Percentiles rank a stretch among this genome's conserved stretches.
Evolutionary conservation across 2,113 vertebrate genomes (phyloP).

Genomic region (Mormoops blainvillei): DNA sequence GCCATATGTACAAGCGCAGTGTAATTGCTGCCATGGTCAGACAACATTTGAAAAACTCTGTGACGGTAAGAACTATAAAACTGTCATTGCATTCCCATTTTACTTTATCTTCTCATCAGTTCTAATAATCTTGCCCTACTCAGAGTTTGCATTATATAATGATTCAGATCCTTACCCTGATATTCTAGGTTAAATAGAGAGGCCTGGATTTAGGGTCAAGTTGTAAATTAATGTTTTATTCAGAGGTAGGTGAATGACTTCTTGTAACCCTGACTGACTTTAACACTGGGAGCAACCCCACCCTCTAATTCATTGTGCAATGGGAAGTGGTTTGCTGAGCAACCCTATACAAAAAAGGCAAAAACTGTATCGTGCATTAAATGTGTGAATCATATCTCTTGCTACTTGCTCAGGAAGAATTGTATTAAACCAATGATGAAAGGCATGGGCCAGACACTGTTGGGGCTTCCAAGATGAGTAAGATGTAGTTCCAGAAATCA

Average conservation of each 20-base stretch:
- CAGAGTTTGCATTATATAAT: background rate
- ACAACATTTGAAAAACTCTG: background rate
- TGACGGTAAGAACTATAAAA: background rate
- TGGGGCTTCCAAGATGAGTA: background rate
- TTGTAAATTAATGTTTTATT: slow-evolving; percentile 2
- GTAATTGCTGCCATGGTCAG: background rate
- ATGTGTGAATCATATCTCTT: slow-evolving; percentile 74
- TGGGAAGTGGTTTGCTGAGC: slow-evolving; percentile 79
- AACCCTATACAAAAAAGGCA: slow-evolving; percentile 70
- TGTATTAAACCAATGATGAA: slow-evolving; percentile 46
- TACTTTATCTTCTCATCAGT: slow-evolving; percentile 10
- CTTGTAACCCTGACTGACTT: slow-evolving; percentile 75
- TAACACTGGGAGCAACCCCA: slow-evolving; percentile 66
- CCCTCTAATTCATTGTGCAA: slow-evolving; percentile 70
- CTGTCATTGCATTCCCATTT: background rate
- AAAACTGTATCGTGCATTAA: slow-evolving; percentile 70
- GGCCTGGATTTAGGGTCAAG: background rate
- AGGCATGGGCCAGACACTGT: background rate
- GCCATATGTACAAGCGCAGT: background rate
- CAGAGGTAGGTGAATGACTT: slow-evolving; percentile 74
- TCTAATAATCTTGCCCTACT: background rate
- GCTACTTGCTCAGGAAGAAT: slow-evolving; percentile 59
- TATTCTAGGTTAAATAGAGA: background rate
- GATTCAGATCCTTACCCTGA: slow-evolving; percentile 1
- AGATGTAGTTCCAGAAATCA: background rate